These are phyloP conservation scores for Aix galericulata DNA, from an alignment of 2,113 vertebrate genomes.

Conservation along the genomic window DNA sequence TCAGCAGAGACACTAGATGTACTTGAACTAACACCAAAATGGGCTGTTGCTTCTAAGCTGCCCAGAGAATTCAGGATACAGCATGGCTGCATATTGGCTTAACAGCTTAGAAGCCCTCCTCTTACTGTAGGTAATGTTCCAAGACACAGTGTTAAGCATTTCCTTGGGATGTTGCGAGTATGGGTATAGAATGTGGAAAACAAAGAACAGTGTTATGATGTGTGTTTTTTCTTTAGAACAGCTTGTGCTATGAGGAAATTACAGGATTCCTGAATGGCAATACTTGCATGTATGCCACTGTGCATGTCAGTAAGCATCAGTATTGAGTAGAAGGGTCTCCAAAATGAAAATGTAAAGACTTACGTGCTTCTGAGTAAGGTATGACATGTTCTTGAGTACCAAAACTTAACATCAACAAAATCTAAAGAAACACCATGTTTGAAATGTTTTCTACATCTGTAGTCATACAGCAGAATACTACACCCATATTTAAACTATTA, in stretches of 20 bases:
- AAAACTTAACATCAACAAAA: not conserved
- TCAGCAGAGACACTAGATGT: not conserved
- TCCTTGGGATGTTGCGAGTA: not conserved
- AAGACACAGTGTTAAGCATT: not conserved
- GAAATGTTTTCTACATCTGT: not conserved
- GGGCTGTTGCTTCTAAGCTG: not conserved
- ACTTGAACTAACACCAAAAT: not conserved
- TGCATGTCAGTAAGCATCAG: not conserved
- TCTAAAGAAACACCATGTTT: not conserved
- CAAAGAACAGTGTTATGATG: not conserved
- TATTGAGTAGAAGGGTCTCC: not conserved
- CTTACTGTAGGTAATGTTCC: not conserved
- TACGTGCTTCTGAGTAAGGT: not conserved
- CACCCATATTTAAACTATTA: not conserved
- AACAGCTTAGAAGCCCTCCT: not conserved
- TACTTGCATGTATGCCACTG: not conserved
- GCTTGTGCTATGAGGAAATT: not conserved
- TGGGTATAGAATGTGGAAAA: not conserved
- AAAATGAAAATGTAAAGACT: not conserved
- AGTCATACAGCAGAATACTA: not conserved
- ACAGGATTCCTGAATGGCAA: not conserved
- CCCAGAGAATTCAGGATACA: not conserved
- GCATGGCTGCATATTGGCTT: not conserved
- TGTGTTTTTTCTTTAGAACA: not conserved
- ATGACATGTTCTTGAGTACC: rapidly evolving